Conservation (phyloP, 2,113 vertebrate genomes). For the Actenoides hombroni region DNA sequence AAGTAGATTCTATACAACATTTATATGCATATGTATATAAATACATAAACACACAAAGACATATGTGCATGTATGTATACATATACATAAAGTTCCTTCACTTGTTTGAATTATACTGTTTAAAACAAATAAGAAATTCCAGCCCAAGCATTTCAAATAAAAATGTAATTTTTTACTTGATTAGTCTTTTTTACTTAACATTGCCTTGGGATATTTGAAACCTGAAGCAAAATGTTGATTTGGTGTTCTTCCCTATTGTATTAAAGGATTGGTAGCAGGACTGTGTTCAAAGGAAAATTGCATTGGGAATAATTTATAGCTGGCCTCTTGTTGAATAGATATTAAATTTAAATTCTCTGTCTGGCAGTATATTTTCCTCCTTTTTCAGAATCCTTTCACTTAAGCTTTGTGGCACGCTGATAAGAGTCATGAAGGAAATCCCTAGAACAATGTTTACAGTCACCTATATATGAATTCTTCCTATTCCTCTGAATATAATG, state of each 20-base stretch:
- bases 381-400: background rate
- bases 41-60: background rate
- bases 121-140: background rate
- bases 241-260: background rate
- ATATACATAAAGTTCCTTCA: background rate
- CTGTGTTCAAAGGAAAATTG: background rate
- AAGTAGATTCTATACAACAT: background rate
- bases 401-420: background rate
- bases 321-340: background rate
- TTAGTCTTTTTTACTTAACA: background rate
- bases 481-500: background rate
- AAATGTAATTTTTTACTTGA: background rate
- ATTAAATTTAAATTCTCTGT: background rate
- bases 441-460: background rate
- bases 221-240: background rate
- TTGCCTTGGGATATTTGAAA: background rate
- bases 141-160: background rate
- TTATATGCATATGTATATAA: background rate
- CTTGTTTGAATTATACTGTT: background rate
- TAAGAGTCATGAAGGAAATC: slow-evolving; percentile 11
- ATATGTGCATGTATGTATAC: too few relatives aligned
- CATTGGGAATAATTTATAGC: background rate
- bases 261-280: background rate
- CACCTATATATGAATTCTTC: slow-evolving; percentile 1
- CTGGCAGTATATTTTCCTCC: background rate